Conservation (phyloP, 2,797 vertebrate species). For the Crocodylus rhombifer region DNA sequence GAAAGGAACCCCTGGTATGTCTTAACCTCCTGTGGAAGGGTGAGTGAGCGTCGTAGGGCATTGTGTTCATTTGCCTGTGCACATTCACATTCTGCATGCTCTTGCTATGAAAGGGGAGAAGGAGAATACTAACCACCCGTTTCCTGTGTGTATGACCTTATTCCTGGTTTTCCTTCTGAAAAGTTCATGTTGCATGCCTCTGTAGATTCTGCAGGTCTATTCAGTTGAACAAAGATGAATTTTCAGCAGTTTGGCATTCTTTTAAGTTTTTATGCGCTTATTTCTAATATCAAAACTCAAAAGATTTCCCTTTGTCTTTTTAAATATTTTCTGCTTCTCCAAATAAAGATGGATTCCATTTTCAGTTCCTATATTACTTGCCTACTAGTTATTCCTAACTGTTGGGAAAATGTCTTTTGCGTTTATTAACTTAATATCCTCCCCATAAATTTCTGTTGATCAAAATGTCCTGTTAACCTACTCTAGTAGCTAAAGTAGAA, state of each 20-base stretch:
- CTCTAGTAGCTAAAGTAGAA: too few species aligned
- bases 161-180: too few species aligned
- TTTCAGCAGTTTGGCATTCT: too few species aligned
- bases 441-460: neutral
- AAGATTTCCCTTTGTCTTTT: neutral
- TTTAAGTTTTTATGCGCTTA: too few species aligned
- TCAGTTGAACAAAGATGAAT: too few species aligned
- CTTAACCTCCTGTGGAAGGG: neutral
- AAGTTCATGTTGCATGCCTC: too few species aligned
- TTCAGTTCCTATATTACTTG: neutral
- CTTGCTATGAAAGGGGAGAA: neutral
- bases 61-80: neutral
- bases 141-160: neutral
- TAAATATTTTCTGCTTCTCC: neutral
- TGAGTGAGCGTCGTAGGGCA: neutral
- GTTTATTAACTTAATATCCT: neutral
- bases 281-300: neutral
- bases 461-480: neutral
- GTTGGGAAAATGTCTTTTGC: neutral
- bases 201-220: too few species aligned
- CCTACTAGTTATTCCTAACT: neutral
- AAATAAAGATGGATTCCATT: neutral
- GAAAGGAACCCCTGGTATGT: constrained; percentile 1
- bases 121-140: neutral
- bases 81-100: constrained; percentile 7